Conservation (phyloP, 2,888 invertebrate species). For the Xanthorhoe spadicearia region DNA sequence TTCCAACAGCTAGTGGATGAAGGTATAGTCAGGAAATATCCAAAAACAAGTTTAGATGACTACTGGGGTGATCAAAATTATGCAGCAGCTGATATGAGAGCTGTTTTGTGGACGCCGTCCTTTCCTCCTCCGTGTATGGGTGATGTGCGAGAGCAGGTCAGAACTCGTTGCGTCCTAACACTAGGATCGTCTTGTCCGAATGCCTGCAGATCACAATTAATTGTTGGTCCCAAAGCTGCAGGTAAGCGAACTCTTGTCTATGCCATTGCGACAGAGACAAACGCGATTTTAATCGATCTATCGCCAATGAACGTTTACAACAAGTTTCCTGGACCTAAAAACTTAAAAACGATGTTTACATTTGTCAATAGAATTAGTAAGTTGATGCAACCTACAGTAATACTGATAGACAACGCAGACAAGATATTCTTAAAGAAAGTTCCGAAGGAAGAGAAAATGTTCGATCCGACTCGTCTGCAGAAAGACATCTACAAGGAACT, state of each 20-base stretch:
- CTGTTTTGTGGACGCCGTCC: conserved; percentile 68
- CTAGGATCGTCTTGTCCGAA: conserved; percentile 75
- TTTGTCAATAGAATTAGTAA: conserved; percentile 87
- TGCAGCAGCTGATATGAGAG: conserved; percentile 82
- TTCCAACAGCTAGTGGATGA: conserved; percentile 89
- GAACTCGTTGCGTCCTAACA: conserved; percentile 86
- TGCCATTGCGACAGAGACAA: conserved; percentile 90
- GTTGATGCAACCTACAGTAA: conserved; percentile 89
- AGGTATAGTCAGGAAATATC: conserved; percentile 88
- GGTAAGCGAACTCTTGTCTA: conserved; percentile 90
- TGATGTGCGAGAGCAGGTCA: conserved; percentile 85
- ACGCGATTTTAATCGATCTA: conserved; percentile 90
- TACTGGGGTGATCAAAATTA: conserved; percentile 89
- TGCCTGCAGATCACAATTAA: conserved; percentile 85
- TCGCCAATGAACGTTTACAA: conserved; percentile 88
- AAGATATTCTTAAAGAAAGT: conserved; percentile 88
- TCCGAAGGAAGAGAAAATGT: conserved; percentile 85
- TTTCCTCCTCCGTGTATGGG: conserved; percentile 84
- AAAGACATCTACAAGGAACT: conserved; percentile 88
- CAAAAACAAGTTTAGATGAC: conserved; percentile 84
- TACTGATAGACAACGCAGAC: conserved; percentile 88
- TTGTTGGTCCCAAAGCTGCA: conserved; percentile 88
- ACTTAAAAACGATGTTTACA: conserved; percentile 87
- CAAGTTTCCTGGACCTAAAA: conserved; percentile 88
- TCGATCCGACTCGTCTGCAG: conserved; percentile 89